A percentile compares a stretch with the other conserved stretches of the same genome.
Evolutionary conservation across 2,888 invertebrate species (phyloP).

Genomic region (Drosophila quinaria): DNA sequence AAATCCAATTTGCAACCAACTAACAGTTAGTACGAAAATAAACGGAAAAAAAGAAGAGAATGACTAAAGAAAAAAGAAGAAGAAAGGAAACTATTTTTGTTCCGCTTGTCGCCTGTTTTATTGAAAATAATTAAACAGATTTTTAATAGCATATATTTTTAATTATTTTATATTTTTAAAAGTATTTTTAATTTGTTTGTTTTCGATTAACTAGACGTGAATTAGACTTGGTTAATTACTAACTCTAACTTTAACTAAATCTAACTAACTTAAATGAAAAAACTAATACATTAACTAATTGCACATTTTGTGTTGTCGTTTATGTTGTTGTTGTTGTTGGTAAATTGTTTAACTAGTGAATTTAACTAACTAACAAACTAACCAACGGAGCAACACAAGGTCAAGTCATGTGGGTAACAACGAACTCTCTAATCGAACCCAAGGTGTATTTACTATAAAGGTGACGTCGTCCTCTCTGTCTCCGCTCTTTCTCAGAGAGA

Average conservation of each 20-base stretch:
- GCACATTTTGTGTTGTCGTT: conserved; percentile 40
- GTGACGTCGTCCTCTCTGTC: too few species aligned
- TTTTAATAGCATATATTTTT: conserved; percentile 32
- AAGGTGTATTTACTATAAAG: too few species aligned
- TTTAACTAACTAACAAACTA: conserved; percentile 38
- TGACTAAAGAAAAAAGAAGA: conserved; percentile 35
- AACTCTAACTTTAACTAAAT: conserved; percentile 49
- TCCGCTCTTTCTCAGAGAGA: too few species aligned
- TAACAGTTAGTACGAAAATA: conserved; percentile 36
- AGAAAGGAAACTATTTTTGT: conserved; percentile 84
- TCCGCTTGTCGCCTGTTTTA: conserved; percentile 86
- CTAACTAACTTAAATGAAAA: neutral
- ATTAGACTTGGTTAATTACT: conserved; percentile 53
- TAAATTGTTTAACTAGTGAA: conserved; percentile 31
- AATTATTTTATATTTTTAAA: conserved; percentile 15
- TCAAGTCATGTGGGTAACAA: conserved; percentile 29
- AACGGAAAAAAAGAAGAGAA: conserved; percentile 13
- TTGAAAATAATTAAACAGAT: conserved; percentile 51
- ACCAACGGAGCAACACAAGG: conserved; percentile 51
- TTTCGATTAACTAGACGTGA: conserved; percentile 54
- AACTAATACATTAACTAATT: conserved; percentile 12
- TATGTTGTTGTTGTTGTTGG: conserved; percentile 34
- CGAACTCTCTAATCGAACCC: too few species aligned
- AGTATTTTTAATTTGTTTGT: conserved; percentile 29
- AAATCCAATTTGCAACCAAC: conserved; percentile 39